These are phyloP conservation scores for Ypsolopha scabrella DNA, from an alignment of 2,888 invertebrate genomes.

Conservation along the genomic window DNA sequence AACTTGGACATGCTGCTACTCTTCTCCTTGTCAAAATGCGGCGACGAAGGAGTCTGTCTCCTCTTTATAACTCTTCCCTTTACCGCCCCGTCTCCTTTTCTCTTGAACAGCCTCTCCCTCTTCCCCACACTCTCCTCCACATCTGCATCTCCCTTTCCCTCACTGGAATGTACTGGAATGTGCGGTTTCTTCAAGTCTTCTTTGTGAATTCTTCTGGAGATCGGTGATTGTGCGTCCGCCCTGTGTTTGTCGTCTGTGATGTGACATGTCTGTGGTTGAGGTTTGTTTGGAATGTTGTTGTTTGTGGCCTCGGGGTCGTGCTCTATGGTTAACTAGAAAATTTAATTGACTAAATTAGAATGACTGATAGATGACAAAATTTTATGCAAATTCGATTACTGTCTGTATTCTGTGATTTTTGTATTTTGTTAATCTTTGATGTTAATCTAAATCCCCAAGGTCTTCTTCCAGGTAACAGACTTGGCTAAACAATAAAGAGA, in stretches of 20 bases:
- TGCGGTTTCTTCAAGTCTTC: slow-evolving; percentile 16
- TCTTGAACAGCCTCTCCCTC: slow-evolving; percentile 56
- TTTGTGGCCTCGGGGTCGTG: slow-evolving; percentile 81
- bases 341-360: not conserved
- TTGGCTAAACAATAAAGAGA: too few species aligned
- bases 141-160: slow-evolving; percentile 35
- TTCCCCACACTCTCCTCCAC: slow-evolving; percentile 12
- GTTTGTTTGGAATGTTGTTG: too few species aligned
- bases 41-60: slow-evolving; percentile 44
- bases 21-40: slow-evolving; percentile 77
- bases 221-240: too few species aligned
- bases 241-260: too few species aligned
- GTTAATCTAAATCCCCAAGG: too few species aligned
- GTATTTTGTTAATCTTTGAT: too few species aligned
- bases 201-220: too few species aligned
- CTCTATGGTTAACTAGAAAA: slow-evolving; percentile 83
- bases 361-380: too few species aligned
- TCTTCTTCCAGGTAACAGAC: too few species aligned
- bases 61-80: slow-evolving; percentile 39
- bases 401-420: too few species aligned
- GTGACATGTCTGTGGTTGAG: too few species aligned
- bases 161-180: slow-evolving; percentile 16
- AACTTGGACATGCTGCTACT: slow-evolving; percentile 89
- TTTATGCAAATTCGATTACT: not conserved
- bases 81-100: slow-evolving; percentile 46